phyloP scores from a whole-genome alignment of 2,113 vertebrate genomes.

The Martes martes region DNA sequence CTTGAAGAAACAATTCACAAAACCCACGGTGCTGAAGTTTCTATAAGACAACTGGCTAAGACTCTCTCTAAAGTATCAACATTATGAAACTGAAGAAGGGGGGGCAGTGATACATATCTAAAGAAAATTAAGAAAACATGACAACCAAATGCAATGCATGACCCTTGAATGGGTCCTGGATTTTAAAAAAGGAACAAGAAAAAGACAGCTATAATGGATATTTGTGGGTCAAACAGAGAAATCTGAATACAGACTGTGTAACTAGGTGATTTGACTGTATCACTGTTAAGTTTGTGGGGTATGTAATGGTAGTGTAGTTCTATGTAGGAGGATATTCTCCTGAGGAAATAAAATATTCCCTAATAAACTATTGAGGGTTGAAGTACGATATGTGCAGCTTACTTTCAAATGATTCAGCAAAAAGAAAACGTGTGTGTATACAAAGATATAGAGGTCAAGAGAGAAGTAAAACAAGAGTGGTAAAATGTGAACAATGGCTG shows the following conservation, averaged over 20 bases:
- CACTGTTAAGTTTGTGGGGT: background rate
- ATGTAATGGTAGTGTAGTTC: background rate
- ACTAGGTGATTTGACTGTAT: background rate
- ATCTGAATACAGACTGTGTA: background rate
- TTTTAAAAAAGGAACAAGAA: background rate
- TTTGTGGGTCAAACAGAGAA: background rate
- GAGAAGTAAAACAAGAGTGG: background rate
- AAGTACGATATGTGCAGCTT: background rate
- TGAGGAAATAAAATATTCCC: background rate
- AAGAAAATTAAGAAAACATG: background rate
- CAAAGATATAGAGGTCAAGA: background rate
- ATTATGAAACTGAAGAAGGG: background rate
- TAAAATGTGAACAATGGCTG: background rate
- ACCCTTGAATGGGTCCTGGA: background rate
- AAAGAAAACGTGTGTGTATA: background rate
- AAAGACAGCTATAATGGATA: background rate
- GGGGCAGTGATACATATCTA: background rate
- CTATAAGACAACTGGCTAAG: background rate
- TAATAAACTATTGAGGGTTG: background rate
- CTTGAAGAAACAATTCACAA: background rate
- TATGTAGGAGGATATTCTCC: background rate
- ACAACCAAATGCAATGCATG: background rate
- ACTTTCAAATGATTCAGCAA: background rate
- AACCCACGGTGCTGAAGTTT: background rate
- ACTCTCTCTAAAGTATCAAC: background rate